A percentile compares a stretch with the other conserved stretches of the same genome.
phyloP scores from a whole-genome alignment of 64 coral and sea anemone species.

The Anthopleura sola region DNA sequence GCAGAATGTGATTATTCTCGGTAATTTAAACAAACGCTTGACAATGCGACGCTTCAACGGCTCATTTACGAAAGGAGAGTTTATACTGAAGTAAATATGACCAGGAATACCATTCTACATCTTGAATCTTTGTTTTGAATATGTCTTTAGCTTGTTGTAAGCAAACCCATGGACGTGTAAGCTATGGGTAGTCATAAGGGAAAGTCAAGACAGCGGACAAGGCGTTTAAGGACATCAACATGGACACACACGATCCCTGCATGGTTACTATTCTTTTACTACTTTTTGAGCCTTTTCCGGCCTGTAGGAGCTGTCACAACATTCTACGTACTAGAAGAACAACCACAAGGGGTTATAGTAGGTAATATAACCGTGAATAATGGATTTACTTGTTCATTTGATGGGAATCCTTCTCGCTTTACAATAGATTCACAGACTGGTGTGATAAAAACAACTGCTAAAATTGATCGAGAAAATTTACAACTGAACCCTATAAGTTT shows the following conservation, averaged over 20 bases:
- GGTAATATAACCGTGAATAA: constrained; percentile 39
- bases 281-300: neutral
- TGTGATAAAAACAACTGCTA: constrained; percentile 47
- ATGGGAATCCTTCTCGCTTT: constrained; percentile 61
- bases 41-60: constrained; percentile 22
- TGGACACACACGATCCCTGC: neutral
- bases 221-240: neutral
- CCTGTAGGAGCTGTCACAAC: constrained; percentile 11
- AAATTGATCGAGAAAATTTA: constrained; percentile 76
- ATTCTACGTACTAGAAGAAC: constrained; percentile 71
- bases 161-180: neutral
- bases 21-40: constrained; percentile 19
- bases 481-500: constrained; percentile 57
- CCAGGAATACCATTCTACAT: constrained; percentile 2
- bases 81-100: neutral
- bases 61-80: neutral
- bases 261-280: constrained; percentile 35
- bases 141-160: neutral
- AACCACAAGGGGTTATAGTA: constrained; percentile 49
- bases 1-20: constrained; percentile 1
- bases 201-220: neutral
- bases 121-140: neutral
- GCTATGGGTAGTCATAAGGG: constrained; percentile 44
- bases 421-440: constrained; percentile 39
- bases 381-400: constrained; percentile 49